Base-by-base conservation (phyloP, 2,113 vertebrate species). In the Clarias batrachus region DNA sequence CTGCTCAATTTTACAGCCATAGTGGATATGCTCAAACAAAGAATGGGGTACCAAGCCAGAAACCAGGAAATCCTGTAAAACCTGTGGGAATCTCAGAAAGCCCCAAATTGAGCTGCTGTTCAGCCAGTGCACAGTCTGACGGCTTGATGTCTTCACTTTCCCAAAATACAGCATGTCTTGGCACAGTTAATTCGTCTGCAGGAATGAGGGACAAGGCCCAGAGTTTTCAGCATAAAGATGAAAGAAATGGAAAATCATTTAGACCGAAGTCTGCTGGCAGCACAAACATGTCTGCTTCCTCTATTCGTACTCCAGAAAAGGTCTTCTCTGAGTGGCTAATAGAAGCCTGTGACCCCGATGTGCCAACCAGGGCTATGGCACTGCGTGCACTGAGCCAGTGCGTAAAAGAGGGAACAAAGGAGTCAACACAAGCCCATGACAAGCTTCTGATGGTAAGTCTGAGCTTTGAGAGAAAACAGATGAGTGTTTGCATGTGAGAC, bases 321-420 rank as follows among this genome's bases (percentile, higher is more conserved):
- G 84, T 25, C 4, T 14, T 95, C 66, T 93, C 93, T 77, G 93
- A 94, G 66, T 94, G 90, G 86, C 91, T 99, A 70, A 21, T 95
- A 7, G 94, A 96, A 1, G 97, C 97, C 3, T 97, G 93, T 0
- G 96, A 99, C 90, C 95, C 96, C 0, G 96, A 98, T 1, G 92
- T 98, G 68, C 96, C 98, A 0, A 80, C 90, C 16, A 92, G 96
- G 89, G 96, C 96, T 0, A 95, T 95, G 0, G 96, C 97, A 25
- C 90, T 99, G 83, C 95, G 97, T 59, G 82, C 4, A 8, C 93
- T 99, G 10, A 91, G 95, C 86, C 87, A 70, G 76, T 93, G 93
- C 90, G 81, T 97, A 73, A 93, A 91, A 1, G 93, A 91, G 21
- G 89, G 89, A 71, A 88, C 95, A 19, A 90, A 92, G 0, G 93